phyloP scores from a whole-genome alignment of 2,888 invertebrate species.

The Pammene fasciana region DNA sequence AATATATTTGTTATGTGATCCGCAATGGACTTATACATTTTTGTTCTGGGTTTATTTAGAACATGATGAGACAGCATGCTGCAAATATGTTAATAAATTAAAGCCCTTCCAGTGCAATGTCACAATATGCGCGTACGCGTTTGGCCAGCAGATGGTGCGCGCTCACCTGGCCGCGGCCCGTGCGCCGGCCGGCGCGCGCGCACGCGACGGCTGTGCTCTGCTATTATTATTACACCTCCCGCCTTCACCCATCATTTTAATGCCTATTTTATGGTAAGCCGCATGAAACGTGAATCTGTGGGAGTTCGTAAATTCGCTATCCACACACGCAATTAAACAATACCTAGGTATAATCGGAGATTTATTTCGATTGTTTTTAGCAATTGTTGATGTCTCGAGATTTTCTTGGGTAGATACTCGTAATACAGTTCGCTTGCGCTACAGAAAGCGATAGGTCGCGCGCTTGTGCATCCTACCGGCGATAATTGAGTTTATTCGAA shows the following conservation, averaged over 20 bases:
- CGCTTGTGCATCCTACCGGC: too few relatives aligned
- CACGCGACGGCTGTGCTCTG: conserved; percentile 54
- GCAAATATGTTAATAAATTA: background rate
- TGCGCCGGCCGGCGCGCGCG: conserved; percentile 56
- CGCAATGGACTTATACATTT: too few relatives aligned
- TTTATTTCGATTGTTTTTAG: background rate
- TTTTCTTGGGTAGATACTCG: too few relatives aligned
- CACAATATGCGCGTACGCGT: conserved; percentile 38
- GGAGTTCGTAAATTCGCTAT: conserved; percentile 6
- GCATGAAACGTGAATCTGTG: conserved; percentile 9
- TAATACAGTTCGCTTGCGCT: too few relatives aligned
- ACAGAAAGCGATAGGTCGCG: too few relatives aligned
- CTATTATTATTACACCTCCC: conserved; percentile 41
- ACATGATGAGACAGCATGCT: background rate
- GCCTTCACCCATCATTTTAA: conserved; percentile 36
- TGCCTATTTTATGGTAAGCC: conserved; percentile 14
- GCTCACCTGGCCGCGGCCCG: conserved; percentile 68
- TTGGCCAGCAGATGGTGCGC: conserved; percentile 69
- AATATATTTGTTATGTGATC: too few relatives aligned
- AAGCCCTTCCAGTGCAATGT: conserved; percentile 32
- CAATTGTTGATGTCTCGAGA: too few relatives aligned
- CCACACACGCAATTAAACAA: background rate
- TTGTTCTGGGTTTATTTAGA: too few relatives aligned
- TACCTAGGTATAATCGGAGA: background rate
- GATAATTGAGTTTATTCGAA: too few relatives aligned